Percentiles rank a stretch among this genome's conserved stretches.
phyloP scores from a whole-genome alignment of 2,113 vertebrate species.

The Hymenochirus boettgeri region DNA sequence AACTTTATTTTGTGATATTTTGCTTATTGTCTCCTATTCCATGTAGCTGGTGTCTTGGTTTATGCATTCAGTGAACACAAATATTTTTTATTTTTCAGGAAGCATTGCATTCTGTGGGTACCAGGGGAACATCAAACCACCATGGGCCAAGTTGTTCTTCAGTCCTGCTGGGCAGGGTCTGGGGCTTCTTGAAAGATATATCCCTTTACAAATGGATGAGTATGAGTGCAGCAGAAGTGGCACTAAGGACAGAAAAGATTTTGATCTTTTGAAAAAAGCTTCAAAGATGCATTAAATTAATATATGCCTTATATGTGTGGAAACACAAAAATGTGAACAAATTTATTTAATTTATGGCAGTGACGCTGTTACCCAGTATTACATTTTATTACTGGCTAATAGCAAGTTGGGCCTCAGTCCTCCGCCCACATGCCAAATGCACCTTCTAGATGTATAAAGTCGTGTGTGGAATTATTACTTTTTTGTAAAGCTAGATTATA shows the following conservation, averaged over 20 bases:
- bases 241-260: slow-evolving; percentile 67
- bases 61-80: neutral
- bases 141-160: slow-evolving; percentile 77
- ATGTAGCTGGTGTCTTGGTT: too few relatives aligned
- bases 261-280: slow-evolving; percentile 80
- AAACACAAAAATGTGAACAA: slow-evolving; percentile 88
- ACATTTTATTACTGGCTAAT: slow-evolving; percentile 60
- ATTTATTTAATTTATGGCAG: slow-evolving; percentile 93
- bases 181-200: slow-evolving; percentile 76
- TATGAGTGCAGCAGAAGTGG: slow-evolving; percentile 71
- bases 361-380: slow-evolving; percentile 65
- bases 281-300: slow-evolving; percentile 66
- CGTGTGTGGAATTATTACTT: slow-evolving; percentile 58
- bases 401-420: slow-evolving; percentile 51
- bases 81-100: slow-evolving; percentile 58
- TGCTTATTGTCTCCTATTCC: too few relatives aligned
- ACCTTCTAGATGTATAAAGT: slow-evolving; percentile 68
- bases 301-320: slow-evolving; percentile 60
- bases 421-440: slow-evolving; percentile 59
- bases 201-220: slow-evolving; percentile 78
- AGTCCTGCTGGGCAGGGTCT: slow-evolving; percentile 67
- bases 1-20: too few relatives aligned
- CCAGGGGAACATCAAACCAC: slow-evolving; percentile 68
- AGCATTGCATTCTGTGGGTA: slow-evolving; percentile 82
- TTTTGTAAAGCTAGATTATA: slow-evolving; percentile 63